Evolutionary conservation across 2,888 invertebrate species (phyloP).

Genomic region (Gastrophysa polygoni): DNA sequence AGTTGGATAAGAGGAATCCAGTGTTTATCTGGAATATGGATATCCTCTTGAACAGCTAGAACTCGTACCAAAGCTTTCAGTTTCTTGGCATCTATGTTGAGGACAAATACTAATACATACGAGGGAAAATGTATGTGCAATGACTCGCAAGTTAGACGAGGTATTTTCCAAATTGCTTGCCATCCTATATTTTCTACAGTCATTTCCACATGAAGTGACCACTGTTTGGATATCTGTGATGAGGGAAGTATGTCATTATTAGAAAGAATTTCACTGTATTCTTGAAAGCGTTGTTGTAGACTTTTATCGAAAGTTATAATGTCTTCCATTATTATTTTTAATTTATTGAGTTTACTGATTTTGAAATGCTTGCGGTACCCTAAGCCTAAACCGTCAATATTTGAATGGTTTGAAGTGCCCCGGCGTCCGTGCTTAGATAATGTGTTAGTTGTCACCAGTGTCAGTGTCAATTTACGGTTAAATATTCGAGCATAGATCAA

Average conservation of each 20-base stretch:
- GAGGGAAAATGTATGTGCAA: slow-evolving; percentile 71
- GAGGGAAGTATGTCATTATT: slow-evolving; percentile 57
- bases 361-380: too few species aligned
- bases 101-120: slow-evolving; percentile 65
- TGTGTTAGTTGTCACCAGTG: too few species aligned
- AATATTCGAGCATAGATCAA: too few species aligned
- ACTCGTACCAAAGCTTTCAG: slow-evolving; percentile 66
- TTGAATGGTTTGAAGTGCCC: too few species aligned
- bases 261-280: slow-evolving; percentile 62
- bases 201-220: slow-evolving; percentile 64
- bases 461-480: too few species aligned
- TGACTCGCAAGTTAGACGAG: slow-evolving; percentile 67
- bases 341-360: too few species aligned
- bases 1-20: slow-evolving; percentile 67
- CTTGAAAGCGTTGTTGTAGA: slow-evolving; percentile 62
- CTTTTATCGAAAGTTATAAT: slow-evolving; percentile 66
- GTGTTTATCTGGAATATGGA: slow-evolving; percentile 66
- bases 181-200: slow-evolving; percentile 70
- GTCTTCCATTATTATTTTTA: too few species aligned
- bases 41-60: slow-evolving; percentile 68
- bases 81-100: slow-evolving; percentile 63
- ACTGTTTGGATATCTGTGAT: slow-evolving; percentile 62
- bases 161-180: slow-evolving; percentile 74
- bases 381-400: too few species aligned
- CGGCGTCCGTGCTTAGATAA: too few species aligned